Evolutionary conservation across 2,797 vertebrate species (phyloP), one percentile per base, ranked within the genome.

Genomic region (Helicolenus hilgendorfi): DNA sequence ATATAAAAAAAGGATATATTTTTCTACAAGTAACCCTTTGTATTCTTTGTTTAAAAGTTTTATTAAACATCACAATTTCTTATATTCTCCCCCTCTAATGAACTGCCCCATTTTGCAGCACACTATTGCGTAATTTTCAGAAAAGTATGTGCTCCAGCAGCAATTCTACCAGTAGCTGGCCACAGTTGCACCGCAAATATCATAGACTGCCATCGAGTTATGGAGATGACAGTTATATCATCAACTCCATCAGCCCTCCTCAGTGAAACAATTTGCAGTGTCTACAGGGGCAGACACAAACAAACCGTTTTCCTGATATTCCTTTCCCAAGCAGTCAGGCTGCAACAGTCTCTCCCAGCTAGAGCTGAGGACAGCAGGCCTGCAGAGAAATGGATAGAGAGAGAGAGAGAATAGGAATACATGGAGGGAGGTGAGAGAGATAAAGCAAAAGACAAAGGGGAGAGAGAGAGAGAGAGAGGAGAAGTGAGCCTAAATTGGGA

Each of bases 401-500:
- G 18, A 49, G 18, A 72, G 75, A 77, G 78, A 81, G 62, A 87
- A 86, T 86, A 67, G 79, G 77, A 88, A 94, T 81, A 84, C 62
- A 85, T 83, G 73, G 87, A 92, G 71, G 53, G 70, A 89, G 72
- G 69, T 58, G 72, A 84, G 70, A 65, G 82, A 78, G 85, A 89
- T 81, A 75, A 91, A 90, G 86, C 84, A 88, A 91, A 86, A 85
- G 87, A 90, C 85, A 81, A 86, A 92, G 86, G 69, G 64, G 68
- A 77, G 77, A 83, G 60, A 78, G 67, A 27, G 65, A 31, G 88
- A 82, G 68, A 72, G 88, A 92, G 81, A 86, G 86, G 86, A 88
- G 89, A 91, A 87, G 87, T 85, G 91, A 95, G 88, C 92, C 91
- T 96, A 97, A 97, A 97, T 97, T 97, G 97, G 96, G 97, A 98